Evolutionary conservation across 2,113 vertebrate species (phyloP).

Genomic region (Stegostoma tigrinum): DNA sequence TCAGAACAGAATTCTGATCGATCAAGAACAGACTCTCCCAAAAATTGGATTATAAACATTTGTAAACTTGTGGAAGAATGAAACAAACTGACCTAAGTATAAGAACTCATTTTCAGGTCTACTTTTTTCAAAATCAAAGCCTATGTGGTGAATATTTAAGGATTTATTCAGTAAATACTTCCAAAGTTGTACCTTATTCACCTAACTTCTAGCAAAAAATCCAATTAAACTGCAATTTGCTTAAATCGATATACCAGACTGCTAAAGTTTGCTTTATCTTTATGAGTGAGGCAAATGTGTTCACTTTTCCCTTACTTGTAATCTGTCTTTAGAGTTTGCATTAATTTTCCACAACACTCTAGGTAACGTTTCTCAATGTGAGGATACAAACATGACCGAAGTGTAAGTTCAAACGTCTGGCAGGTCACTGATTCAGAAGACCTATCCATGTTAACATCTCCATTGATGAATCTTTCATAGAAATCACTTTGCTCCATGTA

Average conservation of each 20-base stretch:
- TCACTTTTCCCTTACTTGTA: slow-evolving; percentile 64
- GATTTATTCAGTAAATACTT: background rate
- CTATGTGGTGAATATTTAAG: background rate
- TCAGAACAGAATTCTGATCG: background rate
- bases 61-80: background rate
- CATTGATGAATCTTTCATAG: slow-evolving; percentile 78
- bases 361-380: slow-evolving; percentile 89
- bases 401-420: slow-evolving; percentile 87
- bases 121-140: background rate
- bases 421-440: slow-evolving; percentile 93
- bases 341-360: slow-evolving; percentile 90
- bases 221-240: background rate
- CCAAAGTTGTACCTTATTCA: background rate
- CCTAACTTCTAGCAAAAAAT: background rate
- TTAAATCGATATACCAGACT: background rate
- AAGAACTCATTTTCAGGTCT: background rate
- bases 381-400: slow-evolving; percentile 91
- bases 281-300: background rate
- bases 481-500: slow-evolving; percentile 93
- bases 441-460: slow-evolving; percentile 78
- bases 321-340: slow-evolving; percentile 89
- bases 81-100: background rate
- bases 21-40: background rate
- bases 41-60: background rate
- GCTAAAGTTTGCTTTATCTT: background rate